Evolutionary conservation across 35 echinoderm and acorn worm genomes (phyloP), one percentile per base, ranked within the genome.

Genomic region (Eucidaris tribuloides): DNA sequence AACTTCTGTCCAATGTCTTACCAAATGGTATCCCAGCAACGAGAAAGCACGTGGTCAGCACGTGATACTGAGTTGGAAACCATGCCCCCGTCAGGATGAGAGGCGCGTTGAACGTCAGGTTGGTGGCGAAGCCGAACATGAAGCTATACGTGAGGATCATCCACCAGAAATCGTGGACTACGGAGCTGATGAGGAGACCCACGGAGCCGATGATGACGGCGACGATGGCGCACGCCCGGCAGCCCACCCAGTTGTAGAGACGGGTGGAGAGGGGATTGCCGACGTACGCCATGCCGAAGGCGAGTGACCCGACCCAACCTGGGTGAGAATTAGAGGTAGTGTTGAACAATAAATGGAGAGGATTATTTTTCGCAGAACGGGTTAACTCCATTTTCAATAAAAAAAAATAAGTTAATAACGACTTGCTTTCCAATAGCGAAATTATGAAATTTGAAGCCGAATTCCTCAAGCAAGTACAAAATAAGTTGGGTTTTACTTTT

Each of bases 1-100:
- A n/a, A n/a, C n/a, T n/a, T n/a, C n/a, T n/a, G n/a, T n/a, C 0
- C 24, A 28, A 33, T 32, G 19, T 64, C 95, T 85, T 93, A 98
- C 95, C 95, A 72, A 92, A 98, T 0, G 94, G 94, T 48, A 97
- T 97, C n/a, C 94, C 94, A 60, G 95, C 95, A 7, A 89, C 90
- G 20, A 92, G 42, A 11, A 79, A 71, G 71, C 95, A 89, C 0
- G 95, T 98, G 1, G 95, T 87, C 0, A 98, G 58, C 25, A 98
- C 95, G 61, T 98, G 95, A 44, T 98, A 65, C 33, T 87, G 85
- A 11, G 43, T 65, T 3, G 85, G 86, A 46, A 98, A 98, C 89
- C 94, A 92, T 9, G 86, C 86, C 45, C 95, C 95, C 0, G 90
- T 87, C 54, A 93, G 78, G 3, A 98, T 82, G 18, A 97, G 79